Base-by-base conservation (phyloP, 1,140 invertebrate species). In the Conus ventricosus region DNA sequence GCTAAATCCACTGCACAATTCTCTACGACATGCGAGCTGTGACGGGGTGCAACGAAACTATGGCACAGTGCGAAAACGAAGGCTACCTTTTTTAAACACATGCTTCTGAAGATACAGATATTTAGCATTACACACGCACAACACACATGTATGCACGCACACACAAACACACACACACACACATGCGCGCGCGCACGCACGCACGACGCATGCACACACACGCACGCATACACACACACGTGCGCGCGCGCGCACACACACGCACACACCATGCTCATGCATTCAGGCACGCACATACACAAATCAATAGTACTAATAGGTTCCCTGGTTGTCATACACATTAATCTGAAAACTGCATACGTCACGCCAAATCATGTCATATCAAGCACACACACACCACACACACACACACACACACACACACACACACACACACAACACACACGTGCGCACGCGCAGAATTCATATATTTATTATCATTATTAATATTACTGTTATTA, bases 131-230 rank as follows among this genome's bases (percentile, higher is more conserved):
- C 39, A 39, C 39, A 39, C 39, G 3, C 71, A 6, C 71, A 51
- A 6, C 71, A 51, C 1, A 6, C 78, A 51, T 11, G 51, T 27
- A 51, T 27, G 53, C 27, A 10, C 78, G 51, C 39, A 51, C 78
- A 53, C 78, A 5, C 78, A 81, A n/a, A 51, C 25, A 55, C 53
- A 55, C 53, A 55, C 51, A 55, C 53, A 11, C 81, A 3, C 53
- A 0, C 81, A 17, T 10, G 20, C 23, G 55, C 81, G 17, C 23
- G 13, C 51, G 39, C 81, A 83, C 81, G 55, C 81, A 55, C 81
- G 55, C 81, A 83, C 53, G 23, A 83, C 81, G 55, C 81, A 83
- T 53, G 55, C 81, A 83, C 53, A 55, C 81, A 55, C 81, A 55
- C 53, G 55, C 81, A 55, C 81, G 55, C 81, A 55, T 53, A 83